These are phyloP conservation scores for Cavia porcellus DNA, from an alignment of 2,113 vertebrate species.

Conservation along the genomic window DNA sequence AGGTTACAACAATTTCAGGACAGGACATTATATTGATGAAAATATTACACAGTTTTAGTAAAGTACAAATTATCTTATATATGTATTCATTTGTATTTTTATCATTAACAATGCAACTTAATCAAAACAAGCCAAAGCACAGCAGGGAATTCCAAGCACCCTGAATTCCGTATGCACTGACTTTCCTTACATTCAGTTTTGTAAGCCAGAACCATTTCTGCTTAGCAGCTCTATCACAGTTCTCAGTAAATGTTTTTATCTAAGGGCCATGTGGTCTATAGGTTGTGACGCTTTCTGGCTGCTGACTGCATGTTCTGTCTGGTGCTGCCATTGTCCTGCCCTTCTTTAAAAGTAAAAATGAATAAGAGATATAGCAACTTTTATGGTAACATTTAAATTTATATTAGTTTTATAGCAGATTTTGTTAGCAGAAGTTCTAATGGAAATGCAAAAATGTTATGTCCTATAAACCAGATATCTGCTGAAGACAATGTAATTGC, in stretches of 20 bases:
- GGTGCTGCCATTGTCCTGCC: not conserved
- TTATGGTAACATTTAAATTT: not conserved
- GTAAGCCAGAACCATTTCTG: not conserved
- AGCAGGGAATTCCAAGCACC: not conserved
- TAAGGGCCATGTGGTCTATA: not conserved
- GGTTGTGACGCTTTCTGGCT: not conserved
- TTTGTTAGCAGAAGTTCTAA: not conserved
- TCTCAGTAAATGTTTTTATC: fast-evolving
- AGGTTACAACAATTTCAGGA: too few species aligned
- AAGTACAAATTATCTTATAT: fast-evolving
- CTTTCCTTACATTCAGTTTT: not conserved
- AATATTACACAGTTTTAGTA: not conserved
- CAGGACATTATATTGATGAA: not conserved
- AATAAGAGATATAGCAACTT: not conserved
- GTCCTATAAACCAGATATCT: not conserved
- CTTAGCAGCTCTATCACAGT: fast-evolving
- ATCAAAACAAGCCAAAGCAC: not conserved
- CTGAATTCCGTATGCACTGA: not conserved
- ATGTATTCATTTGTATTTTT: not conserved
- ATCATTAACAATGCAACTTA: not conserved
- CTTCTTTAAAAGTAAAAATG: not conserved
- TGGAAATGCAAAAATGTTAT: not conserved
- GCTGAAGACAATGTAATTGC: not conserved
- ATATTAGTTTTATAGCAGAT: not conserved
- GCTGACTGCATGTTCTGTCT: not conserved